A percentile compares a stretch with the other conserved stretches of the same genome.
These are phyloP conservation scores for Ichneumoninae sp. DNA, from an alignment of 2,888 invertebrate genomes.

Conservation along the genomic window DNA sequence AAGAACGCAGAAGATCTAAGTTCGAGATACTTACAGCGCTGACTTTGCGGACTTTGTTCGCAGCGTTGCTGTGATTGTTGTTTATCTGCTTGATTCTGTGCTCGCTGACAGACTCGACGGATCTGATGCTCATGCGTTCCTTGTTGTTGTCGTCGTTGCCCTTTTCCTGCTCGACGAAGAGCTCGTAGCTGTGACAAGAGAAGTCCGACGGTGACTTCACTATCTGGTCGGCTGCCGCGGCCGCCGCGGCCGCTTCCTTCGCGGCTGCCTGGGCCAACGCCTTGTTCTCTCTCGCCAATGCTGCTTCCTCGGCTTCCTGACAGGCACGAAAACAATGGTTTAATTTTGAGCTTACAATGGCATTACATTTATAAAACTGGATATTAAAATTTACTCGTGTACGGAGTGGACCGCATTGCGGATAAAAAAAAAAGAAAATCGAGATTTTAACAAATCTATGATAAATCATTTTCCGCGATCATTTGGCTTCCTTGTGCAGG, in stretches of 20 bases:
- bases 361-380: neutral
- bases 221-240: constrained; percentile 87
- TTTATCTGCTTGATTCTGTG: constrained; percentile 85
- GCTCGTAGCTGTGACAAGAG: constrained; percentile 96
- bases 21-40: constrained; percentile 90
- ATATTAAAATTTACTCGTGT: neutral
- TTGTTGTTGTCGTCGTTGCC: constrained; percentile 95
- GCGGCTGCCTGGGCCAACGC: constrained; percentile 89
- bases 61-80: constrained; percentile 83
- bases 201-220: constrained; percentile 96
- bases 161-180: constrained; percentile 95
- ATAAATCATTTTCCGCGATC: no score
- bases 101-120: constrained; percentile 95
- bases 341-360: neutral
- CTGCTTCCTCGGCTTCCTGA: constrained; percentile 94
- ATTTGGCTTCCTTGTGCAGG: no score
- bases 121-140: constrained; percentile 96
- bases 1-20: neutral
- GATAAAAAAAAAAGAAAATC: no score
- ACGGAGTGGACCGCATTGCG: no score
- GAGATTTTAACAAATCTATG: no score
- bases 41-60: constrained; percentile 94
- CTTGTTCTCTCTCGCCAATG: constrained; percentile 89
- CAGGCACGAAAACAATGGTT: constrained; percentile 12
- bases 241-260: constrained; percentile 83